Percentiles rank a stretch among this genome's conserved stretches.
phyloP scores from a whole-genome alignment of 2,888 invertebrate species.

The Lypha dubia region DNA sequence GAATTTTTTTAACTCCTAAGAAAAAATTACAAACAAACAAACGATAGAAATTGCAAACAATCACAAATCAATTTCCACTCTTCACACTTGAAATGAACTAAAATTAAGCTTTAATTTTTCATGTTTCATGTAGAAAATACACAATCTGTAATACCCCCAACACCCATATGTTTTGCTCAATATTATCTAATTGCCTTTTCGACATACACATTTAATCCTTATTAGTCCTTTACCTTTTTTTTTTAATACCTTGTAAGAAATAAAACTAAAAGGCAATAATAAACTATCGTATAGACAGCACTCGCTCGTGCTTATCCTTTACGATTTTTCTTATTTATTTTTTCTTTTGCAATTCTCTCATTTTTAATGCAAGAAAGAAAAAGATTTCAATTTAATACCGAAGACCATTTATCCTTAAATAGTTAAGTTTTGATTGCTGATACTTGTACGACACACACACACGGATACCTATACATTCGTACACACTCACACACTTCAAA shows the following conservation, averaged over 20 bases:
- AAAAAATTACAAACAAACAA: no score
- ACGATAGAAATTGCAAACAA: slow-evolving; percentile 73
- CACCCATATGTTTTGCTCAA: slow-evolving; percentile 61
- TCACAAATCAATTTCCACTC: slow-evolving; percentile 73
- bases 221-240: slow-evolving; percentile 77
- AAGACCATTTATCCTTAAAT: slow-evolving; percentile 64
- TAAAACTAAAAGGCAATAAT: slow-evolving; percentile 23
- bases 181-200: slow-evolving; percentile 81
- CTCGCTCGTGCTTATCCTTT: slow-evolving; percentile 72
- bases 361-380: slow-evolving; percentile 44
- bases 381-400: slow-evolving; percentile 29
- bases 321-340: slow-evolving; percentile 38
- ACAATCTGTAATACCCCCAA: slow-evolving; percentile 25
- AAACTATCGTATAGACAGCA: slow-evolving; percentile 48
- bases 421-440: slow-evolving; percentile 67
- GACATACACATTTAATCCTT: slow-evolving; percentile 83
- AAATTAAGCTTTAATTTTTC: slow-evolving; percentile 74
- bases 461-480: neutral
- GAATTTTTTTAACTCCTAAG: slow-evolving; percentile 18
- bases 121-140: slow-evolving; percentile 48
- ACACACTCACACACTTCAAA: slow-evolving; percentile 13
- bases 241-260: slow-evolving; percentile 55
- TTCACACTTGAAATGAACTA: slow-evolving; percentile 50
- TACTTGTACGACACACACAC: slow-evolving; percentile 34
- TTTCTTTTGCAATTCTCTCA: neutral